Percentiles rank a stretch among this genome's conserved stretches.
Conservation (phyloP, 2,888 invertebrate species). For the Ophonus ardosiacus region DNA sequence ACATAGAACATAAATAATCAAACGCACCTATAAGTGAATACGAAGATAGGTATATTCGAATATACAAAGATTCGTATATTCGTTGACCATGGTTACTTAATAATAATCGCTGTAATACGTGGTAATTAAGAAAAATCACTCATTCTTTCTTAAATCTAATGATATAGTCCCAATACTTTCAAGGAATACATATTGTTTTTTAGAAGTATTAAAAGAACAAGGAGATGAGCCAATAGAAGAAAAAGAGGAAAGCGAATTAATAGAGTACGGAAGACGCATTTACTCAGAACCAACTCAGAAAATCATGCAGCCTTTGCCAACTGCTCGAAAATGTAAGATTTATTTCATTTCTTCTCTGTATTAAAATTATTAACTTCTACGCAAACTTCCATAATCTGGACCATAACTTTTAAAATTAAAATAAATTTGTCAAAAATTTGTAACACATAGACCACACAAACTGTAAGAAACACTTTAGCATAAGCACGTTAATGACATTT, state of each 20-base stretch:
- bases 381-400: background rate
- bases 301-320: constrained; percentile 65
- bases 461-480: background rate
- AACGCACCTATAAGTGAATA: too few relatives aligned
- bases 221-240: background rate
- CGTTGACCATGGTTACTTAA: too few relatives aligned
- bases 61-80: too few relatives aligned
- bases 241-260: constrained; percentile 48
- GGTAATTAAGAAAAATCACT: too few relatives aligned
- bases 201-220: constrained; percentile 12
- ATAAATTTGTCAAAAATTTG: constrained; percentile 32
- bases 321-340: constrained; percentile 65
- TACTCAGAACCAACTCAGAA: constrained; percentile 61
- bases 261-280: constrained; percentile 57
- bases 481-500: constrained; percentile 15
- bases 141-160: too few relatives aligned
- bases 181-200: too few relatives aligned
- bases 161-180: too few relatives aligned
- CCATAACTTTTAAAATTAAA: constrained; percentile 15
- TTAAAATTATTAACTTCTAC: background rate
- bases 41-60: too few relatives aligned
- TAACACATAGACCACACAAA: constrained; percentile 30
- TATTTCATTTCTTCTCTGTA: constrained; percentile 1
- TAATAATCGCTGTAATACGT: too few relatives aligned
- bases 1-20: too few relatives aligned